phyloP scores from a whole-genome alignment of 2,888 invertebrate genomes.

The Blomia tropicalis region DNA sequence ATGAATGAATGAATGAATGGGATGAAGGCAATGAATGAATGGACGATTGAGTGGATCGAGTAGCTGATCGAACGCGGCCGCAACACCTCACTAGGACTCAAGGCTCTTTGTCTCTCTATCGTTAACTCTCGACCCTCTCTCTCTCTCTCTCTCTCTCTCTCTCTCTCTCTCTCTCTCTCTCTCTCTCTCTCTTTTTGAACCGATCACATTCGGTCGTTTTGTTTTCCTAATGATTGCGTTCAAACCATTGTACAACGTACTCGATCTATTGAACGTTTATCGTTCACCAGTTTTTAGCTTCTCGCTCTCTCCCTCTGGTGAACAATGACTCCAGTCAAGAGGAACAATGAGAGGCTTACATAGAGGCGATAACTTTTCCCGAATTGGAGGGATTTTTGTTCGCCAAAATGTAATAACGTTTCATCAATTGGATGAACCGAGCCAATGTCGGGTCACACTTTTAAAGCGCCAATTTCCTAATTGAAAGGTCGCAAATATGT shows the following conservation, averaged over 20 bases:
- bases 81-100: not conserved
- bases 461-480: constrained; percentile 11
- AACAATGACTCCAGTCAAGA: constrained; percentile 12
- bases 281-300: too few relatives aligned
- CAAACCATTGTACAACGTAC: not conserved
- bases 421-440: not conserved
- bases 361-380: not conserved
- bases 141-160: not conserved
- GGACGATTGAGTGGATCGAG: constrained; percentile 8
- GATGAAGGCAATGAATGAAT: not conserved
- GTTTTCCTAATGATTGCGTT: constrained; percentile 11
- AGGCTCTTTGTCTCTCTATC: not conserved
- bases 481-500: constrained; percentile 2
- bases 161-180: not conserved
- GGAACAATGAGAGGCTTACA: constrained; percentile 9
- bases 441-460: not conserved
- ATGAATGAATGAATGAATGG: not conserved
- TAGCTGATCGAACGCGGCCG: not conserved
- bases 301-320: not conserved
- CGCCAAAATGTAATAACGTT: too few relatives aligned
- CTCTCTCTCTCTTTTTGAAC: not conserved
- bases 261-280: too few relatives aligned
- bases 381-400: too few relatives aligned
- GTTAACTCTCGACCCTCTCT: not conserved
- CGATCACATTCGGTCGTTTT: not conserved